Evolutionary conservation across 2,113 vertebrate genomes (phyloP), one percentile per base, ranked within the genome.

Genomic region (Noctilio leporinus): DNA sequence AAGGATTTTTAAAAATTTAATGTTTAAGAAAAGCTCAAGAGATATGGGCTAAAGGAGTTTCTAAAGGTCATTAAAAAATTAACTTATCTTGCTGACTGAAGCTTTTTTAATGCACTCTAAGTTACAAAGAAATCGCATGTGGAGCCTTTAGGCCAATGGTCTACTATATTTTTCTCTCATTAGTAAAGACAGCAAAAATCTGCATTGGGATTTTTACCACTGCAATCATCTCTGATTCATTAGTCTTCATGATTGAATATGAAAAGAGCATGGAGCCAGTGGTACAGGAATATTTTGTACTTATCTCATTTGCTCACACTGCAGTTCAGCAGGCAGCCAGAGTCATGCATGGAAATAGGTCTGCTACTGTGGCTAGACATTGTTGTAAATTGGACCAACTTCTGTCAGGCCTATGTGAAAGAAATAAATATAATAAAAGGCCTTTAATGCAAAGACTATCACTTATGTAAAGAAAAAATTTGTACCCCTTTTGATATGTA

Each of bases 11-110:
- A 96, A 97, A 98, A 97, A 96, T 98, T 97, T 97, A 97, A 97
- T 98, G 95, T 98, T 98, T 96, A 97, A 97, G 97, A 97, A 94
- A 96, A 96, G 94, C 96, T 98, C 95, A 91, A 22, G 80, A 97
- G 93, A 97, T 98, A 96, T 94, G 97, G 86, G 92, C 90, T 98
- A 98, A 98, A 98, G 98, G 94, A 98, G 98, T 97, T 98, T 98
- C 97, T 97, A 98, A 98, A 98, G 97, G 97, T 98, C 97, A 98
- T 98, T 97, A 98, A 98, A 96, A 98, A 98, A 98, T 97, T 97
- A 98, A 98, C 96, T 98, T 98, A 98, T 98, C 96, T 97, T 98
- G 97, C 98, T 98, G 98, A 98, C 97, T 96, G 93, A 98, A 97
- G 98, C 96, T 97, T 96, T 98, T 98, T 97, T 98, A 98, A 98